A percentile compares a stretch with the other conserved stretches of the same genome.
These are phyloP conservation scores for Chrysolina oricalcia DNA, from an alignment of 2,888 invertebrate genomes.

Conservation along the genomic window DNA sequence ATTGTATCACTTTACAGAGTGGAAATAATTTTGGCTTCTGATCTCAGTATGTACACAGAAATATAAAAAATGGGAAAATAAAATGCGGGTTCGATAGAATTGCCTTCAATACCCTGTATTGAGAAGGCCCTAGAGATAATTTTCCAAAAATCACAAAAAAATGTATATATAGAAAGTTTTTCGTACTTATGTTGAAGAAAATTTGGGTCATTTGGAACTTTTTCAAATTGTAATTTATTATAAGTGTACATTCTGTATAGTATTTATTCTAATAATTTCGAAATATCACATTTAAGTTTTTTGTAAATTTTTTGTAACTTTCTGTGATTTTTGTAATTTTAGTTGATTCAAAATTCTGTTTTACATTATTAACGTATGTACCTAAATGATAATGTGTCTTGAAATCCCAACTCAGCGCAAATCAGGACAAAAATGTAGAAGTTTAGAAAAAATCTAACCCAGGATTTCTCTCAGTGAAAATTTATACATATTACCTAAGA, in stretches of 20 bases:
- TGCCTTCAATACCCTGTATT: constrained; percentile 1
- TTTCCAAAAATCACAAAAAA: constrained; percentile 45
- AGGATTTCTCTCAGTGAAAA: constrained; percentile 63
- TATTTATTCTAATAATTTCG: constrained; percentile 68
- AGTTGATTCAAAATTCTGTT: constrained; percentile 63
- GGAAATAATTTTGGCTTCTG: constrained; percentile 59
- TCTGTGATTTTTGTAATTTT: constrained; percentile 68
- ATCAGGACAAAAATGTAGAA: constrained; percentile 58
- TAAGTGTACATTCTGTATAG: constrained; percentile 71
- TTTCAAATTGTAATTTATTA: constrained; percentile 61
- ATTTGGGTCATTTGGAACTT: constrained; percentile 56
- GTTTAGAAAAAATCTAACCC: constrained; percentile 57
- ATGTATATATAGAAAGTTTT: constrained; percentile 55
- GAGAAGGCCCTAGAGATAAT: constrained; percentile 26
- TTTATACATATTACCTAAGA: constrained; percentile 51
- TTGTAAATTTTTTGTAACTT: constrained; percentile 66
- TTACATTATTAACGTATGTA: constrained; percentile 65
- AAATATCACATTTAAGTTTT: constrained; percentile 62
- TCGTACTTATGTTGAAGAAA: constrained; percentile 59
- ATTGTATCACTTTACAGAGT: constrained; percentile 50
- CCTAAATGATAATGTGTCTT: constrained; percentile 69
- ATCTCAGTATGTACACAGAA: constrained; percentile 69
- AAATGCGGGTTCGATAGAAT: constrained; percentile 24
- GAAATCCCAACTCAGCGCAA: constrained; percentile 65
- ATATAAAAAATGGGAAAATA: constrained; percentile 31